Evolutionary conservation across 2,797 vertebrate genomes (phyloP).

Genomic region (Siniperca obscura): DNA sequence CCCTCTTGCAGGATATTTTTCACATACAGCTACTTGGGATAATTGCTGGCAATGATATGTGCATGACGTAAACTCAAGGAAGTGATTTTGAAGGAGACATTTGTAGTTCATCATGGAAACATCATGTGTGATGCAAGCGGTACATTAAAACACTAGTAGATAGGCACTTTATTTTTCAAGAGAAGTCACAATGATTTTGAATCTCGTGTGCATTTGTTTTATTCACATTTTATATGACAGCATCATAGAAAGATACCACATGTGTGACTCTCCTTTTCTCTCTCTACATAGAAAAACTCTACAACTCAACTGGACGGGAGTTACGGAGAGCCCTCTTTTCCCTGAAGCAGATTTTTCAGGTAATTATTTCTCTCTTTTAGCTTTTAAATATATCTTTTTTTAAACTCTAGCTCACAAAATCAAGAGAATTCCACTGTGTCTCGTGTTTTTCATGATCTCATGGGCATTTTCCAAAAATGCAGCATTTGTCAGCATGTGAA

Average conservation of each 20-base stretch:
- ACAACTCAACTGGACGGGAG: constrained; percentile 94
- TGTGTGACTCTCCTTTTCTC: constrained; percentile 52
- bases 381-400: constrained; percentile 13
- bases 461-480: neutral
- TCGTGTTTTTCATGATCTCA: constrained; percentile 10
- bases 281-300: constrained; percentile 91
- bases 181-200: constrained; percentile 9
- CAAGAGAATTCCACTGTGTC: neutral
- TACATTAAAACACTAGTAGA: neutral
- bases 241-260: constrained; percentile 26
- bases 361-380: constrained; percentile 72
- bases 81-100: constrained; percentile 39
- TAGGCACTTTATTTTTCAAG: constrained; percentile 26
- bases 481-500: neutral
- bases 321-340: constrained; percentile 96
- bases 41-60: constrained; percentile 49
- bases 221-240: constrained; percentile 23
- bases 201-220: constrained; percentile 11
- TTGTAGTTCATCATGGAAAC: constrained; percentile 22
- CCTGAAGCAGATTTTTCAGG: constrained; percentile 99
- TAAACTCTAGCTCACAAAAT: constrained; percentile 12
- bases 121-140: constrained; percentile 11
- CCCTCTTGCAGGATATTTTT: constrained; percentile 58
- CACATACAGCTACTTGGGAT: constrained; percentile 55
- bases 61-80: constrained; percentile 32